phyloP scores from a whole-genome alignment of 2,113 vertebrate species.

The Mesocricetus auratus region DNA sequence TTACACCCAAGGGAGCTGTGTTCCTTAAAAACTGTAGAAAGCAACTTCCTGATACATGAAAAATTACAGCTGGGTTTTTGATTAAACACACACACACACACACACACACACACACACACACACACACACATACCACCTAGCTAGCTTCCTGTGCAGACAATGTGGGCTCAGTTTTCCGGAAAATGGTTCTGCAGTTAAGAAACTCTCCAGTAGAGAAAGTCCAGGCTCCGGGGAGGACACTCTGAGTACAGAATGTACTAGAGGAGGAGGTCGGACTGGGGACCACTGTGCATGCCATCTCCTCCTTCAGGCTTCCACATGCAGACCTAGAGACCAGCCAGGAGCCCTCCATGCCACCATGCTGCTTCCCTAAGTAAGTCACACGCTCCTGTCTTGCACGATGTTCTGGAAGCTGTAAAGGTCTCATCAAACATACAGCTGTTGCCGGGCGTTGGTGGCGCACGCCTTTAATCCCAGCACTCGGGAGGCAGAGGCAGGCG shows the following conservation, averaged over 20 bases:
- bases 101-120: neutral
- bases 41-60: slow-evolving; percentile 46
- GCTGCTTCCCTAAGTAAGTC: rapidly evolving
- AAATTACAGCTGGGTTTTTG: slow-evolving; percentile 59
- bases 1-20: slow-evolving; percentile 46
- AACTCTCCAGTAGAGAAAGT: neutral
- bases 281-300: rapidly evolving
- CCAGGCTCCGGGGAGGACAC: neutral
- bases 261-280: neutral
- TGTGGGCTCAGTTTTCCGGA: neutral
- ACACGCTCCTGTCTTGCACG: neutral
- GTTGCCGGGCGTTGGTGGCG: too few relatives aligned
- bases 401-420: neutral
- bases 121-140: neutral
- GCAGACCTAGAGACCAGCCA: neutral
- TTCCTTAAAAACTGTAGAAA: slow-evolving; percentile 59
- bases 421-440: neutral
- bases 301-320: neutral
- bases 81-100: neutral
- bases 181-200: slow-evolving; percentile 33
- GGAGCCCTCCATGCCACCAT: neutral
- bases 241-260: neutral
- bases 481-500: too few relatives aligned
- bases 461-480: too few relatives aligned
- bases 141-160: slow-evolving; percentile 60